Evolutionary conservation across 1,140 invertebrate genomes (phyloP).

Genomic region (Bombyx mandarina): DNA sequence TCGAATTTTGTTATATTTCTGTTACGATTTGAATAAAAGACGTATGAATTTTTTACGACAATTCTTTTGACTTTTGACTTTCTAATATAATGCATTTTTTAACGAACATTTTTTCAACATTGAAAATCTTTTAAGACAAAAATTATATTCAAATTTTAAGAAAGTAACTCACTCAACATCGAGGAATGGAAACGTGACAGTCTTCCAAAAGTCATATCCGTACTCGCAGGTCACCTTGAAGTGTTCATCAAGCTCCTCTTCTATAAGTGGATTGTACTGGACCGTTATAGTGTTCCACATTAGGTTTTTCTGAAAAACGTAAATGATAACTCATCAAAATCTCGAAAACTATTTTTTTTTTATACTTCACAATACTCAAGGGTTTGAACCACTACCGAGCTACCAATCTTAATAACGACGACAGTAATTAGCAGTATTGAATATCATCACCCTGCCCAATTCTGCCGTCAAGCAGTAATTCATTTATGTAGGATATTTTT

Average conservation of each 20-base stretch:
- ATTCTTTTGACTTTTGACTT: background rate
- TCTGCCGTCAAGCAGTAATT: too few relatives aligned
- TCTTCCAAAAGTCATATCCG: slow-evolving; percentile 97
- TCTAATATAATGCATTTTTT: background rate
- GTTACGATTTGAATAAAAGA: too few relatives aligned
- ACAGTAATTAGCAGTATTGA: too few relatives aligned
- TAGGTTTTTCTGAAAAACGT: slow-evolving; percentile 82
- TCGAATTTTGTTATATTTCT: too few relatives aligned
- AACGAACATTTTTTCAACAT: background rate
- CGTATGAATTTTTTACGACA: background rate
- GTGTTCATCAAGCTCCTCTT: slow-evolving; percentile 95
- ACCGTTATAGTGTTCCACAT: slow-evolving; percentile 98
- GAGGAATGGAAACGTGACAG: slow-evolving; percentile 93
- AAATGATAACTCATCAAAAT: too few relatives aligned
- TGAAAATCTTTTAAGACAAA: background rate
- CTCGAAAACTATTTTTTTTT: too few relatives aligned
- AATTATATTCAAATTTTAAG: background rate
- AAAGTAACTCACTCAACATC: slow-evolving; percentile 89
- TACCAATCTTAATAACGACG: too few relatives aligned
- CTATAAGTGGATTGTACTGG: slow-evolving; percentile 93
- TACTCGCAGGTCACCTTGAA: slow-evolving; percentile 98
- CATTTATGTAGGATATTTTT: too few relatives aligned
- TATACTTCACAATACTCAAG: too few relatives aligned
- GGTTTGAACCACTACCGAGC: too few relatives aligned
- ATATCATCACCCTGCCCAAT: too few relatives aligned